Evolutionary conservation across 2,797 vertebrate species (phyloP), one percentile per base, ranked within the genome.

Genomic region (Sparidentex hasta): DNA sequence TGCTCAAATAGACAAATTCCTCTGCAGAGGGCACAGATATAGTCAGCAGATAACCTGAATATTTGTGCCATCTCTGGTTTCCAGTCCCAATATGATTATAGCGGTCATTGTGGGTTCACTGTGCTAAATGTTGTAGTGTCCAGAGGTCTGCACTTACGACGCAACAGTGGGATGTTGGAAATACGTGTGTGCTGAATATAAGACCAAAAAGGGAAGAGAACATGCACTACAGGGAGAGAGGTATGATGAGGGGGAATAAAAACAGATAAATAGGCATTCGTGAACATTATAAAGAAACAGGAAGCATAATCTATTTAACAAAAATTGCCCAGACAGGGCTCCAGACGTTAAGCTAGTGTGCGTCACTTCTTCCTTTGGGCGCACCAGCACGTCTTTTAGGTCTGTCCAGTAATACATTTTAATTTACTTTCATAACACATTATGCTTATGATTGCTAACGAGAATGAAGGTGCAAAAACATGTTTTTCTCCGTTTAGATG

Each of bases 61-160:
- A 43, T 27, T 68, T 65, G 47, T 64, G 57, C 55, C 71, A 55
- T 75, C 57, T 78, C 47, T 70, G 25, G 50, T 70, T 16, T 76
- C 21, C 50, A 56, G n/a, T n/a, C 59, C 25, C 47, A 3, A 38
- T n/a, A 8, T 65, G 41, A 68, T 56, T 46, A 33, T 47, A 52
- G 27, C 16, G 7, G 38, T 52, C 52, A 50, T 18, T 51, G 25
- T 71, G 41, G 17, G 41, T 43, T 78, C 29, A 51, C 13, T 51
- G 18, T 33, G 29, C 25, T 38, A 65, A 51, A 74, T 43, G 41
- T 47, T 66, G 18, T 47, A 23, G 13, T 11, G 41, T 29, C 25
- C 33, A 74, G 57, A 56, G 74, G 47, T 41, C 27, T 79, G 51
- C 66, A 54, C 64, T 21, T 27, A 56, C 4, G 33, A 46, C 62